These are phyloP conservation scores for Umimayanthus kanabou DNA, from an alignment of 92 coral and sea anemone genomes.

Conservation along the genomic window DNA sequence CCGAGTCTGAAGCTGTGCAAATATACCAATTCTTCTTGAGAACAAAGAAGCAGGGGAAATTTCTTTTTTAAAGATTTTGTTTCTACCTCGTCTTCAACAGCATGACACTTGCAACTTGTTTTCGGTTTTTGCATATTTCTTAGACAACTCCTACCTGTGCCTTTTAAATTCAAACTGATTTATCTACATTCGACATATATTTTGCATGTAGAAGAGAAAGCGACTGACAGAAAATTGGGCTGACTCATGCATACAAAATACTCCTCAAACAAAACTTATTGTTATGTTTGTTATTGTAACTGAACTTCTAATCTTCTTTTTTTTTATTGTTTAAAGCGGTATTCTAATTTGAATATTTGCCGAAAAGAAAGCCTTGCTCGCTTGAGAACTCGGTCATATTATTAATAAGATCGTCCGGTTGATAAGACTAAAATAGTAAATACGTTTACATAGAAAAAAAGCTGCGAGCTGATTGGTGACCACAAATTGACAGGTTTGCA, in stretches of 20 bases:
- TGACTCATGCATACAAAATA: not conserved
- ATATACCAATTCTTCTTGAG: not conserved
- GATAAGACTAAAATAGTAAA: conserved; percentile 13
- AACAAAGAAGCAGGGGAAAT: not conserved
- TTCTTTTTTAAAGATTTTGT: not conserved
- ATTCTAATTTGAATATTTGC: not conserved
- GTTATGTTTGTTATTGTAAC: not conserved
- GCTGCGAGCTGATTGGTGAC: conserved; percentile 19
- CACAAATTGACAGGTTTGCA: not conserved
- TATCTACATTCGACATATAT: not conserved
- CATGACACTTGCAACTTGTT: not conserved
- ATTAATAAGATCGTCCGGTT: not conserved
- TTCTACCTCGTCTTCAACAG: not conserved
- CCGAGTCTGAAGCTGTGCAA: conserved; percentile 5
- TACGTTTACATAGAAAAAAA: conserved; percentile 14
- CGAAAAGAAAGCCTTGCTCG: not conserved
- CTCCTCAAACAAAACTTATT: not conserved
- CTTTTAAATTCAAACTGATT: not conserved
- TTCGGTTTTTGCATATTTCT: not conserved
- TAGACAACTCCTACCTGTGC: not conserved
- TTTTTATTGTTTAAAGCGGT: not conserved
- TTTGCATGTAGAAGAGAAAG: no score
- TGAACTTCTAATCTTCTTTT: not conserved
- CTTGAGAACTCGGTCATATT: not conserved
- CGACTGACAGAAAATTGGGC: not conserved